Conservation (phyloP, 1,140 invertebrate genomes). For the Charaxes varanes region DNA sequence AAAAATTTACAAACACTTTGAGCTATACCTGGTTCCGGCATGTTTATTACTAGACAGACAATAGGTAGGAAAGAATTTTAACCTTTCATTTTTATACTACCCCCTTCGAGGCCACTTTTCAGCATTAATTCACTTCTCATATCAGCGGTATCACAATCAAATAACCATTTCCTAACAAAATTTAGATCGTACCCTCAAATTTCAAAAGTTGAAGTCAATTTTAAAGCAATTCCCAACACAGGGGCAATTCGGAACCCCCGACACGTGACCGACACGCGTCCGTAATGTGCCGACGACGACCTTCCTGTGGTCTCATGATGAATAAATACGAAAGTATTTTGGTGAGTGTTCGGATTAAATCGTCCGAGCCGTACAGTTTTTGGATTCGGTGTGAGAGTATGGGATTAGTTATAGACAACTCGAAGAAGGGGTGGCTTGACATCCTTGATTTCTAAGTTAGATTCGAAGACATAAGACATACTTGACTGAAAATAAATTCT, state of each 20-base stretch:
- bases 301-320: constrained; percentile 35
- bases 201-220: constrained; percentile 41
- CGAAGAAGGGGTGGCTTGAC: too few species aligned
- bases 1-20: too few species aligned
- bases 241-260: constrained; percentile 20
- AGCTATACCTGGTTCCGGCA: too few species aligned
- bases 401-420: not conserved
- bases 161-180: constrained; percentile 9
- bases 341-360: constrained; percentile 25
- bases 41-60: too few species aligned
- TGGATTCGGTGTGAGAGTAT: not conserved
- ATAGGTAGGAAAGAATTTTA: too few species aligned
- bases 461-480: too few species aligned
- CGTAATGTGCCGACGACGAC: constrained; percentile 28
- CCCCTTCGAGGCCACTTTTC: too few species aligned
- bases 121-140: too few species aligned
- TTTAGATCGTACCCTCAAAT: constrained; percentile 17
- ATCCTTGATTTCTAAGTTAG: too few species aligned
- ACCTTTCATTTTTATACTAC: too few species aligned
- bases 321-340: constrained; percentile 38
- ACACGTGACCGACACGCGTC: constrained; percentile 31
- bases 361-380: constrained; percentile 17
- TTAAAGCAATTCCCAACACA: constrained; percentile 37
- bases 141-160: not conserved
- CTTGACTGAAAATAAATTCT: too few species aligned